Conservation (phyloP, 2,888 invertebrate species). For the Octodonta nipae region DNA sequence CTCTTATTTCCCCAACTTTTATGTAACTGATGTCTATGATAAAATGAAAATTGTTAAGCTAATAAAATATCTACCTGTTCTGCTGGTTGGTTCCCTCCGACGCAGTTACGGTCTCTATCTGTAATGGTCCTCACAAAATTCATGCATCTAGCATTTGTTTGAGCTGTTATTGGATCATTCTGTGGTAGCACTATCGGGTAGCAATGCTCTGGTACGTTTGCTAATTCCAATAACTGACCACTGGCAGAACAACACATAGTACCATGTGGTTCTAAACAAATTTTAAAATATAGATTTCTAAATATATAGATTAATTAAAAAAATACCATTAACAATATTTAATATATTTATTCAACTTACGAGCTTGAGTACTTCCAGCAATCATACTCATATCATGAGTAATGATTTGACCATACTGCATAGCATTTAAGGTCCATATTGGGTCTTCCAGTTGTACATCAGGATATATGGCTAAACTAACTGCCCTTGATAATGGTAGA, state of each 20-base stretch:
- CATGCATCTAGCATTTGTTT: constrained; percentile 49
- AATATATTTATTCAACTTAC: constrained; percentile 42
- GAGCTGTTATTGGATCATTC: constrained; percentile 43
- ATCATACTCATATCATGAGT: constrained; percentile 69
- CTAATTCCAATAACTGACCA: constrained; percentile 40
- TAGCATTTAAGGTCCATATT: constrained; percentile 58
- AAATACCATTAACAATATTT: no score
- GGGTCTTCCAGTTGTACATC: constrained; percentile 57
- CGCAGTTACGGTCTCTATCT: constrained; percentile 53
- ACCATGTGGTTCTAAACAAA: constrained; percentile 40
- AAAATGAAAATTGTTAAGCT: background rate
- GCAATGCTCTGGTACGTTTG: constrained; percentile 37
- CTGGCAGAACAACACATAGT: constrained; percentile 50
- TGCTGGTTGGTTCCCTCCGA: constrained; percentile 47
- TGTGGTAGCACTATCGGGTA: constrained; percentile 42
- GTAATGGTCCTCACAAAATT: constrained; percentile 59
- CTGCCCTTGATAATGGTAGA: constrained; percentile 55
- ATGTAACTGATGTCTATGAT: no score
- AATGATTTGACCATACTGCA: constrained; percentile 69
- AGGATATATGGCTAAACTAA: constrained; percentile 58
- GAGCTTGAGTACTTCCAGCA: constrained; percentile 58
- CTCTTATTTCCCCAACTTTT: no score
- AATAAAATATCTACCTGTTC: constrained; percentile 50
- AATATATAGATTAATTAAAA: background rate
- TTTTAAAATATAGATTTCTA: constrained; percentile 2